Evolutionary conservation across 2,113 vertebrate species (phyloP).

Genomic region (Callorhinus ursinus): DNA sequence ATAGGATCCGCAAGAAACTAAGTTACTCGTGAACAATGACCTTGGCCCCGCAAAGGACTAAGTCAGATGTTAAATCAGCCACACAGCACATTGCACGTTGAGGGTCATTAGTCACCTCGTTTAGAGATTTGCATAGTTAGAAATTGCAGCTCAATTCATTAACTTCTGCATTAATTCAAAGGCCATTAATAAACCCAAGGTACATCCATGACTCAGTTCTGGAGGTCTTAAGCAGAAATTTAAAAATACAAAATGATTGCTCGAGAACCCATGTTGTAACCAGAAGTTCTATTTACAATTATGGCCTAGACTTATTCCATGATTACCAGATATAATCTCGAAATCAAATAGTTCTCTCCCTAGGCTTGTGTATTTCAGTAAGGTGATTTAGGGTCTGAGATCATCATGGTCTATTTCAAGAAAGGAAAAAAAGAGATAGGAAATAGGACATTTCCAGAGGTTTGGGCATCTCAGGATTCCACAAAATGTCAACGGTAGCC

Average conservation of each 20-base stretch:
- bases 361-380: background rate
- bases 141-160: background rate
- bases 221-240: conserved; percentile 24
- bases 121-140: background rate
- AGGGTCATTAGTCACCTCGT: background rate
- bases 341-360: background rate
- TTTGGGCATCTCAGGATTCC: background rate
- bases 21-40: background rate
- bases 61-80: background rate
- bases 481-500: background rate
- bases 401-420: background rate
- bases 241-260: background rate
- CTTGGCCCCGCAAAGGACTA: background rate
- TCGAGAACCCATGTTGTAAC: background rate
- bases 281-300: background rate
- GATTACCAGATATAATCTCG: background rate
- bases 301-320: background rate
- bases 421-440: background rate
- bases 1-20: background rate
- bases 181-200: background rate
- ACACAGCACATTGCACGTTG: background rate
- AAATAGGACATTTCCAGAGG: background rate
- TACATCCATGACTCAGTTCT: background rate
- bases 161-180: background rate
- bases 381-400: conserved; percentile 24